These are phyloP conservation scores for Habropoda laboriosa DNA, from an alignment of 1,140 invertebrate species.

Conservation along the genomic window DNA sequence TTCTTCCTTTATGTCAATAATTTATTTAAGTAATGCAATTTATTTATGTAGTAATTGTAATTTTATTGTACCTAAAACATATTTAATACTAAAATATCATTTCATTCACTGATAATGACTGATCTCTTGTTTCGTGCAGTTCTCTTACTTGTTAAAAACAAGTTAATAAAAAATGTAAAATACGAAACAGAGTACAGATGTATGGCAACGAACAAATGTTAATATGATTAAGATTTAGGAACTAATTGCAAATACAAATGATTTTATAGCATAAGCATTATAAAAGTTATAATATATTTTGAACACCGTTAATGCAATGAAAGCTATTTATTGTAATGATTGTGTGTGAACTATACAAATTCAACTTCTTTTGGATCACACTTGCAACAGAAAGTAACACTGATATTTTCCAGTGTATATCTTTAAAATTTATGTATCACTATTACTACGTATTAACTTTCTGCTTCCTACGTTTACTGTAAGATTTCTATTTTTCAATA, in stretches of 20 bases:
- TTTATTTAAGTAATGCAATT: conserved; percentile 30
- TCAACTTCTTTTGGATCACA: conserved; percentile 42
- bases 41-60: conserved; percentile 25
- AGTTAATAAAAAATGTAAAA: conserved; percentile 27
- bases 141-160: conserved; percentile 40
- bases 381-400: conserved; percentile 10
- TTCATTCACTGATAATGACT: conserved; percentile 18
- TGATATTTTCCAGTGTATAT: conserved; percentile 11
- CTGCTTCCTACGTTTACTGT: neutral
- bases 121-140: conserved; percentile 39
- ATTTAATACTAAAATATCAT: neutral
- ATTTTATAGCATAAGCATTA: conserved; percentile 62
- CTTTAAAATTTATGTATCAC: neutral
- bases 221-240: conserved; percentile 59
- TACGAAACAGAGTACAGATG: conserved; percentile 48
- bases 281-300: conserved; percentile 67
- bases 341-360: conserved; percentile 49
- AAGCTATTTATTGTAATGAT: conserved; percentile 60
- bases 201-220: conserved; percentile 51
- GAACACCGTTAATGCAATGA: conserved; percentile 62
- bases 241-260: conserved; percentile 48
- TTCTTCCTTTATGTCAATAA: conserved; percentile 29
- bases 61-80: neutral
- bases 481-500: conserved; percentile 10
- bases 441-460: conserved; percentile 3